These are phyloP conservation scores for Drosophila saltans DNA, from an alignment of 1,140 invertebrate species.

Conservation along the genomic window DNA sequence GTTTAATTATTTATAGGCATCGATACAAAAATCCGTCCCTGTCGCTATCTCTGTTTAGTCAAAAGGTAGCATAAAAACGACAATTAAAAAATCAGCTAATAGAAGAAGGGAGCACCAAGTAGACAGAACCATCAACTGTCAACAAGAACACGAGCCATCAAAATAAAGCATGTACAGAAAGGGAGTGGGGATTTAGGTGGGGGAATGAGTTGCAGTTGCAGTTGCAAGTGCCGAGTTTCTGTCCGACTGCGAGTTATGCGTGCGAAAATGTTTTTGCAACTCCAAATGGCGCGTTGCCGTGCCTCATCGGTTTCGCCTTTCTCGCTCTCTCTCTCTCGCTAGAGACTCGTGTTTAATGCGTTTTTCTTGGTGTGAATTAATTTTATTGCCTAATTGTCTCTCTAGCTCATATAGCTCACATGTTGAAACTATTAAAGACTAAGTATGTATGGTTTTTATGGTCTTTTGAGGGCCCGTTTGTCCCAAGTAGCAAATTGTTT, in stretches of 20 bases:
- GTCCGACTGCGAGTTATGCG: conserved; percentile 53
- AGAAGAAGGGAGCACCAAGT: not conserved
- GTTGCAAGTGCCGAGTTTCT: conserved; percentile 40
- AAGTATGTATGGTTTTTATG: conserved; percentile 57
- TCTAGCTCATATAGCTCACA: conserved; percentile 45
- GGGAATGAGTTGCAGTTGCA: not conserved
- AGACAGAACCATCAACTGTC: conserved; percentile 38
- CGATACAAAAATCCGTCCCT: not conserved
- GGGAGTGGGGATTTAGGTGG: not conserved
- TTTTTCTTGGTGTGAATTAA: conserved; percentile 68
- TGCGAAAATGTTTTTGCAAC: conserved; percentile 61
- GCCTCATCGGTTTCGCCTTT: conserved; percentile 2
- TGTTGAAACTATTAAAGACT: conserved; percentile 64
- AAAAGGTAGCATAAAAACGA: conserved; percentile 36
- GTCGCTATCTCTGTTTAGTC: not conserved
- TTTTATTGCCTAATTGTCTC: conserved; percentile 67
- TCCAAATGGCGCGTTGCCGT: conserved; percentile 19
- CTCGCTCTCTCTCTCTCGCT: conserved; percentile 11
- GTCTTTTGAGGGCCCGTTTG: conserved; percentile 6
- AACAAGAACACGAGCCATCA: conserved; percentile 51
- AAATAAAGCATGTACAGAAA: not conserved
- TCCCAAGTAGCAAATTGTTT: conserved; percentile 31
- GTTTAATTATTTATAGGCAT: conserved; percentile 59
- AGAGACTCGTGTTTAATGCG: conserved; percentile 52
- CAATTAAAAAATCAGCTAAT: conserved; percentile 41